A percentile compares a stretch with the other conserved stretches of the same genome.
Conservation (phyloP, 1,140 invertebrate genomes). For the Holotrichia oblita region DNA sequence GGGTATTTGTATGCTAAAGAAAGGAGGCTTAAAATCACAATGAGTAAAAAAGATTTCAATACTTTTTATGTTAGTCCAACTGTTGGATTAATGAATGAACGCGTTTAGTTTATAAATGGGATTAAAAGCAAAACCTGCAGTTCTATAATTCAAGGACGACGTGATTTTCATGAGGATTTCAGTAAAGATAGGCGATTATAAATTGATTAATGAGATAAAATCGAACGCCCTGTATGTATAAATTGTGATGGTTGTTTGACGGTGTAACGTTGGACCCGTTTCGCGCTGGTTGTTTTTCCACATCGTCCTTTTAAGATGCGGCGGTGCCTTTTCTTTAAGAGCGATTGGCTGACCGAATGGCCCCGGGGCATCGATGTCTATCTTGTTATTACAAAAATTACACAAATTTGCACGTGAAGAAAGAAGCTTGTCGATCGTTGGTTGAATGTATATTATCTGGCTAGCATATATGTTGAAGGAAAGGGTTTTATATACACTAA, state of each 20-base stretch:
- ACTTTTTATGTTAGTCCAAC: no score
- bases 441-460: conserved; percentile 13
- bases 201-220: no score
- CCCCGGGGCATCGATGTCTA: conserved; percentile 27
- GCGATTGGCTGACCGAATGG: conserved; percentile 21
- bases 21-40: no score
- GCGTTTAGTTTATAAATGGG: no score
- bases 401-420: conserved; percentile 36
- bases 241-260: neutral
- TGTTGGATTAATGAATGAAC: no score
- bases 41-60: no score
- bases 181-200: no score
- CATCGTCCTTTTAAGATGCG: neutral
- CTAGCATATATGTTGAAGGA: neutral
- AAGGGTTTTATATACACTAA: neutral
- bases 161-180: no score
- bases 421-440: conserved; percentile 19
- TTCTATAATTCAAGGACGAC: no score
- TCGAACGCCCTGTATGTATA: neutral
- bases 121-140: no score
- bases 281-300: conserved; percentile 14
- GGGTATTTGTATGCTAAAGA: no score
- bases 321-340: conserved; percentile 10
- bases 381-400: conserved; percentile 37
- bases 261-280: neutral